Evolutionary conservation across 2,888 invertebrate genomes (phyloP), one percentile per base, ranked within the genome.

Genomic region (Agrilus cyanescens): DNA sequence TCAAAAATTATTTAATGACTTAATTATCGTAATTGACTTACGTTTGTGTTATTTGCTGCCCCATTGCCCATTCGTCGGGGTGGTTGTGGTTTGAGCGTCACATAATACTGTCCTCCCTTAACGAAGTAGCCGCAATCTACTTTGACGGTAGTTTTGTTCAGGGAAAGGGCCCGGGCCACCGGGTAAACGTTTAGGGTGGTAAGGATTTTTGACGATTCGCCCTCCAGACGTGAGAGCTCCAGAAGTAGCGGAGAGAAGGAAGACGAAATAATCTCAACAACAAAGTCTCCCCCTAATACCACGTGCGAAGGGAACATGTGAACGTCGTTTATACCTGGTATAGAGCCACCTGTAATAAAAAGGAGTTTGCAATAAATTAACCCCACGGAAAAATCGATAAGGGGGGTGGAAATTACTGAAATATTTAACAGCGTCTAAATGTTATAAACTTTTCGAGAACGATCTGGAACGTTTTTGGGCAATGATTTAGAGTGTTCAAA

Each of bases 251-350:
- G 63, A 36, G 63, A 58, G 50, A 64, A 62, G 18, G 67, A 61
- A 18, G 69, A 61, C 13, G 71, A 70, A 38, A 66, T 58, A 54
- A 86, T 75, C 62, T 75, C 75, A 52, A 87, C 75, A 61, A 79
- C 80, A 46, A 87, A 75, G 65, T 87, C 86, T 50, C 86, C 86
- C 52, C 83, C 83, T 53, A 87, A 69, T 25, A 86, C 86, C 46
- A 81, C 80, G 61, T 86, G 81, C 37, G 79, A 75, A 50, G 78
- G 73, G n/a, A 86, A 85, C 54, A 85, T 60, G 8, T 46, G 42
- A n/a, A 56, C 31, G 30, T 47, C 47, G 36, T 60, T 59, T 44
- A 66, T 53, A 12, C 63, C 65, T 13, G 61, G 60, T 38, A 64
- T 64, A 44, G 52, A 57, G 42, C 57, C 60, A 48, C 58, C 63